phyloP scores from a whole-genome alignment of 1,140 invertebrate species.

The Leptestheria dahalacensis region DNA sequence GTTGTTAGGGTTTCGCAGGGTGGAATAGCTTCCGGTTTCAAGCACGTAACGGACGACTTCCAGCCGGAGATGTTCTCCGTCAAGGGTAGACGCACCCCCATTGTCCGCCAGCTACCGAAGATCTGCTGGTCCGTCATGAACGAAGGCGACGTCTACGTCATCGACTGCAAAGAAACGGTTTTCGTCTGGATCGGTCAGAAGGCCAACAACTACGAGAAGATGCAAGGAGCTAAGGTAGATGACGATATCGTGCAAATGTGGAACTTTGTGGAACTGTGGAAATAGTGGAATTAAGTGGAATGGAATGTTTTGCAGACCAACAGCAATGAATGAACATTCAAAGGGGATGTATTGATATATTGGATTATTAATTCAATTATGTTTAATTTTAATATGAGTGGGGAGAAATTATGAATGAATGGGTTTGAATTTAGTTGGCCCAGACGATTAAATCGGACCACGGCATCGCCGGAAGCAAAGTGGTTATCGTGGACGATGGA shows the following conservation, averaged over 20 bases:
- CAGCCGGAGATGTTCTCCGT: slow-evolving; percentile 47
- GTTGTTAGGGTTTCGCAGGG: slow-evolving; percentile 37
- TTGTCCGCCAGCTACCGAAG: slow-evolving; percentile 46
- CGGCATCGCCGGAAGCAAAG: slow-evolving; percentile 31
- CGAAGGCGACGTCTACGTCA: slow-evolving; percentile 69
- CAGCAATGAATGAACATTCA: too few species aligned
- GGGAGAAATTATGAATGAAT: too few species aligned
- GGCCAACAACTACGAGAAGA: slow-evolving; percentile 50
- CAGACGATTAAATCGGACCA: slow-evolving; percentile 27
- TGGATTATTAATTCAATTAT: too few species aligned
- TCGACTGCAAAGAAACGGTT: slow-evolving; percentile 49
- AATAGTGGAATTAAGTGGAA: too few species aligned
- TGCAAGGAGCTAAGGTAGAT: slow-evolving; percentile 37
- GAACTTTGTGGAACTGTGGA: too few species aligned
- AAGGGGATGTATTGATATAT: too few species aligned
- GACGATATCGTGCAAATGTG: too few species aligned
- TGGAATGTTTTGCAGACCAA: too few species aligned
- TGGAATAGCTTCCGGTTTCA: slow-evolving; percentile 39
- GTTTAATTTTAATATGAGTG: too few species aligned
- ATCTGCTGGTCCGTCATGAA: slow-evolving; percentile 67
- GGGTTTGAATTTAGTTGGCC: slow-evolving; percentile 24
- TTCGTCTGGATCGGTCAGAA: slow-evolving; percentile 68
- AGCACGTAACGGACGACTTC: slow-evolving; percentile 34
- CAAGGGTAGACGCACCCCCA: slow-evolving; percentile 47
- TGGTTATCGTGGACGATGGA: slow-evolving; percentile 69